A percentile compares a stretch with the other conserved stretches of the same genome.
phyloP scores from a whole-genome alignment of 2,113 vertebrate genomes.

The Cyanoramphus novaezelandiae region DNA sequence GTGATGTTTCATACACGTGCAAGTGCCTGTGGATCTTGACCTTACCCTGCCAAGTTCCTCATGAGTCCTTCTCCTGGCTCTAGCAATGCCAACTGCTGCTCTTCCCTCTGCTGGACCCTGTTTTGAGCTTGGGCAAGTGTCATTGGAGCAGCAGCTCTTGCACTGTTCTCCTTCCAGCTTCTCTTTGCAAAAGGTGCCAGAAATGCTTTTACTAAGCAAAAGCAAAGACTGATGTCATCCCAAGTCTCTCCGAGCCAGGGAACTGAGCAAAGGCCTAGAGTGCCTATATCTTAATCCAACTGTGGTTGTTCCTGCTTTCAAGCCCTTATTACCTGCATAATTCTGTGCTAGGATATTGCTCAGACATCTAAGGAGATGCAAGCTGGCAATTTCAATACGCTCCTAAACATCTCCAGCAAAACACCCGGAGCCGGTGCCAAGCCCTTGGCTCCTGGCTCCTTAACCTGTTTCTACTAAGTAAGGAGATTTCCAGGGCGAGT shows the following conservation, averaged over 20 bases:
- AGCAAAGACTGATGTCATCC: not conserved
- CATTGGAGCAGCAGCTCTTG: not conserved
- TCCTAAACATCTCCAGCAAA: conserved; percentile 24
- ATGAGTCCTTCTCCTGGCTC: not conserved
- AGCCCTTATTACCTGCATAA: conserved; percentile 1
- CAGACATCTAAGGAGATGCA: conserved; percentile 56
- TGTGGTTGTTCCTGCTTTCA: not conserved
- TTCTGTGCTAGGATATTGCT: not conserved
- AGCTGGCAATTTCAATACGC: not conserved
- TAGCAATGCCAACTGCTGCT: not conserved
- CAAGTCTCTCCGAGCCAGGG: not conserved
- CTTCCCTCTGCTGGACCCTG: not conserved
- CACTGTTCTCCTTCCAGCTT: not conserved
- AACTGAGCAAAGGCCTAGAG: not conserved
- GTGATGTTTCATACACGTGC: not conserved
- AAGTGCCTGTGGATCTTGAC: not conserved
- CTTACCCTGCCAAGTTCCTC: not conserved
- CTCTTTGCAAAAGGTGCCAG: not conserved
- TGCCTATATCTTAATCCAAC: not conserved
- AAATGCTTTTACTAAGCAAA: not conserved
- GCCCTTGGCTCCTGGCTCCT: conserved; percentile 54
- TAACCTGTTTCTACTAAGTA: conserved; percentile 41
- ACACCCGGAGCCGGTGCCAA: conserved; percentile 24
- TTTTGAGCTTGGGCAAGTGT: not conserved
- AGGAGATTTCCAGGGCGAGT: conserved; percentile 58